phyloP scores from a whole-genome alignment of 2,888 invertebrate species.

The Graphium colonna region DNA sequence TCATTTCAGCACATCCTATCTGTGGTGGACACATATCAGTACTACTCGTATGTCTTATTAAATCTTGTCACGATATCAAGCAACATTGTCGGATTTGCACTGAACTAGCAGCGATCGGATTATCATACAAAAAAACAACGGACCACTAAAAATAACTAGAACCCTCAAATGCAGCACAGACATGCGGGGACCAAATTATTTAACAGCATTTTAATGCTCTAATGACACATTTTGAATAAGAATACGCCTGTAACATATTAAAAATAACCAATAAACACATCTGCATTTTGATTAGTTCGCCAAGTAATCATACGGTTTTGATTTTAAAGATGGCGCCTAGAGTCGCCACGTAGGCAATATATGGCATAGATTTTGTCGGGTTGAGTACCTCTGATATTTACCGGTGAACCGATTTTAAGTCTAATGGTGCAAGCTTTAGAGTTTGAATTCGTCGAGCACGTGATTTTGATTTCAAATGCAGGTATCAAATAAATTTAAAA shows the following conservation, averaged over 20 bases:
- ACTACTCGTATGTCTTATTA: too few relatives aligned
- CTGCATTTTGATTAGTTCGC: slow-evolving; percentile 10
- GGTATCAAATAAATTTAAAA: slow-evolving; percentile 19
- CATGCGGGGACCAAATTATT: neutral
- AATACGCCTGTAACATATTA: slow-evolving; percentile 2
- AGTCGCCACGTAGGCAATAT: slow-evolving; percentile 5
- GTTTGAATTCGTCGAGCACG: neutral
- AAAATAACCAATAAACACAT: slow-evolving; percentile 18
- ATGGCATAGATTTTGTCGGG: slow-evolving; percentile 17
- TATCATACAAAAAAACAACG: too few relatives aligned
- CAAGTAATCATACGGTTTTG: slow-evolving; percentile 3
- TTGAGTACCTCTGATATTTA: too few relatives aligned
- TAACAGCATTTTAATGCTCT: slow-evolving; percentile 1
- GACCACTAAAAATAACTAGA: too few relatives aligned
- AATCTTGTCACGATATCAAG: too few relatives aligned
- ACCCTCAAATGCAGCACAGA: neutral
- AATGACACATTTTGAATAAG: slow-evolving; percentile 12
- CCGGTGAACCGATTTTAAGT: neutral
- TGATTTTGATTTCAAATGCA: neutral
- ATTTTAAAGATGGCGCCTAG: slow-evolving; percentile 20
- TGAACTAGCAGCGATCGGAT: too few relatives aligned
- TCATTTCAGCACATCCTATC: too few relatives aligned
- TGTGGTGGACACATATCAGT: too few relatives aligned
- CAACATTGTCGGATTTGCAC: too few relatives aligned
- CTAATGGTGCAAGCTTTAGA: neutral